Conservation (phyloP, 2,797 vertebrate genomes). For the Leptatherina wallacei region DNA sequence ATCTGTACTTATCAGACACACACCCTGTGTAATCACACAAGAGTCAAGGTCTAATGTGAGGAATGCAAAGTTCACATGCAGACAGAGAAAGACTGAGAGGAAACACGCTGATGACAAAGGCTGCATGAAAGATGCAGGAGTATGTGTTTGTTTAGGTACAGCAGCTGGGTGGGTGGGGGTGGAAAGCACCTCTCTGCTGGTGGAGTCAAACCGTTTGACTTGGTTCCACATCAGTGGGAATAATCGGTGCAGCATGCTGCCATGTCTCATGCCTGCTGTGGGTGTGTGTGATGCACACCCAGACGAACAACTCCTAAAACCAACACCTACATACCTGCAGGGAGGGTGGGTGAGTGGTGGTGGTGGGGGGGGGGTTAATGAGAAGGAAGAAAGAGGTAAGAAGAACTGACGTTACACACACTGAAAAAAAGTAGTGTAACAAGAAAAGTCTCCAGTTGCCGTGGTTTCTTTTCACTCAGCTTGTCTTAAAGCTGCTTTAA, state of each 20-base stretch:
- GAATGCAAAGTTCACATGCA: constrained; percentile 41
- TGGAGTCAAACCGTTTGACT: constrained; percentile 5
- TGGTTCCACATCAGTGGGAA: constrained; percentile 5
- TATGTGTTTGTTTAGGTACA: not conserved
- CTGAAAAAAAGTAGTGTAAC: constrained; percentile 4
- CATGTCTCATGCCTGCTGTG: constrained; percentile 69
- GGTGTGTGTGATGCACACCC: constrained; percentile 77
- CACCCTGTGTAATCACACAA: constrained; percentile 31
- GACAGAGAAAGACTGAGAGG: constrained; percentile 1
- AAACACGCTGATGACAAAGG: constrained; percentile 24
- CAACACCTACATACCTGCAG: constrained; percentile 68
- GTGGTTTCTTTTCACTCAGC: not conserved
- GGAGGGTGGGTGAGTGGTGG: not conserved
- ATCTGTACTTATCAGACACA: constrained; percentile 41
- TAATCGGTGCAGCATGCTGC: constrained; percentile 34
- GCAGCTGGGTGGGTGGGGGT: not conserved
- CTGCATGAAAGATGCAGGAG: not conserved
- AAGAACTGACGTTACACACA: constrained; percentile 1
- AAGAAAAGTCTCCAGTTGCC: not conserved
- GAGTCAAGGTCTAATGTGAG: constrained; percentile 49
- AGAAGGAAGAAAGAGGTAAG: constrained; percentile 6
- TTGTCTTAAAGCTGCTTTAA: not conserved
- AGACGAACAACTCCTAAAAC: constrained; percentile 39
- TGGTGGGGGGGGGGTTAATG: not conserved
- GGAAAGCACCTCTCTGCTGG: not conserved